phyloP scores from a whole-genome alignment of 2,797 vertebrate genomes.

The Hydrolagus colliei region DNA sequence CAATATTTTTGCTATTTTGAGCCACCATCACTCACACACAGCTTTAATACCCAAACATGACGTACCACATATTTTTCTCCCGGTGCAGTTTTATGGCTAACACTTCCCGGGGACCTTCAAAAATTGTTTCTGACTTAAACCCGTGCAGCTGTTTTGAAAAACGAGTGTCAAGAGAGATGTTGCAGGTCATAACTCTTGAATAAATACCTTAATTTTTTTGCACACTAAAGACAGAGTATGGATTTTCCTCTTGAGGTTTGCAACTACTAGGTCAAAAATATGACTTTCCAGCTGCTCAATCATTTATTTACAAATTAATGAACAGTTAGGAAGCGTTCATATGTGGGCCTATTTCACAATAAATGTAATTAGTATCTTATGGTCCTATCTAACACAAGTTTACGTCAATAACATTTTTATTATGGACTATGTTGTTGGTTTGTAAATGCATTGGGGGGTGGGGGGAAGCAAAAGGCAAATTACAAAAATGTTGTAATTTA shows the following conservation, averaged over 20 bases:
- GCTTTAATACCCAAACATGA: constrained; percentile 2
- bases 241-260: neutral
- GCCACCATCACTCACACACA: neutral
- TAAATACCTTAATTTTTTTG: constrained; percentile 19
- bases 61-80: neutral
- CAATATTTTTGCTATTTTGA: constrained; percentile 16
- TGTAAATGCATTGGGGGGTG: too few species aligned
- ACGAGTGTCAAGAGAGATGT: constrained; percentile 20
- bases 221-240: neutral
- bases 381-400: too few species aligned
- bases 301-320: constrained; percentile 12
- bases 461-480: too few species aligned
- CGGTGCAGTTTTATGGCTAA: constrained; percentile 16
- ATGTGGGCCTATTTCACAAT: neutral
- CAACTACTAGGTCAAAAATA: constrained; percentile 11
- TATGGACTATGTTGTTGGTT: too few species aligned
- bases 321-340: neutral
- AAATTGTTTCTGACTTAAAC: constrained; percentile 13
- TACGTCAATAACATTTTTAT: too few species aligned
- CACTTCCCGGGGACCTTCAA: neutral
- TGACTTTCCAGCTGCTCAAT: constrained; percentile 12
- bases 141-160: neutral
- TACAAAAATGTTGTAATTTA: too few species aligned
- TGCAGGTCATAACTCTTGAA: constrained; percentile 20
- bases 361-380: too few species aligned